Conservation (phyloP, 2,797 vertebrate genomes). For the Acanthornis magna region DNA sequence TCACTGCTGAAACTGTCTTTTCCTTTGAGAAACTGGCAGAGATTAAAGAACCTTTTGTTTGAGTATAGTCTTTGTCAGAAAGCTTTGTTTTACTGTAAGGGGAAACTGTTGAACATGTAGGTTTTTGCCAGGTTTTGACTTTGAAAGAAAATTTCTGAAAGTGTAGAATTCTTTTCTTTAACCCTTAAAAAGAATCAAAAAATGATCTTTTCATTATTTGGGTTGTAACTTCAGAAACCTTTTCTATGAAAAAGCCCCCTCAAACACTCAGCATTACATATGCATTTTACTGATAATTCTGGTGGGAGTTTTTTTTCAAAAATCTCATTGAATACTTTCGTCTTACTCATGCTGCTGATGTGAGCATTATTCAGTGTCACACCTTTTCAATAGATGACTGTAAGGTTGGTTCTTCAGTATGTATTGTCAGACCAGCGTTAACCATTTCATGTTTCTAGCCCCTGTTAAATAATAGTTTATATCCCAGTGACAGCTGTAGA, state of each 20-base stretch:
- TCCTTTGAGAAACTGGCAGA: neutral
- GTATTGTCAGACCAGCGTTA: neutral
- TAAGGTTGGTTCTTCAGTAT: neutral
- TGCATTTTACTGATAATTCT: neutral
- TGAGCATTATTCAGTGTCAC: neutral
- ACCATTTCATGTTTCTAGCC: neutral
- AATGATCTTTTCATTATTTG: neutral
- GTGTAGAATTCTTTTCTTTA: neutral
- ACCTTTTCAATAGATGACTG: neutral
- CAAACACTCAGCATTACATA: neutral
- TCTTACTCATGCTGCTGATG: neutral
- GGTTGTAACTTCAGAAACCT: neutral
- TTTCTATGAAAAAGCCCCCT: neutral
- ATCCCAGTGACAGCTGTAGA: neutral
- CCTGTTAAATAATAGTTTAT: neutral
- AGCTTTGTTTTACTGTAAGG: constrained; percentile 5
- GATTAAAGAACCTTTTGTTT: constrained; percentile 25
- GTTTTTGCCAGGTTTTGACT: neutral
- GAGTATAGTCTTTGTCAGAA: neutral
- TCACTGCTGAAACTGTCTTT: neutral
- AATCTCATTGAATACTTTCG: neutral
- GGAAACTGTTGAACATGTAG: neutral
- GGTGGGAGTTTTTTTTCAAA: neutral
- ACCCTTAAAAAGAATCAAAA: neutral
- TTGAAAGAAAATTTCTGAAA: neutral